These are phyloP conservation scores for Oophaga pumilio DNA, from an alignment of 2,113 vertebrate genomes.

Conservation along the genomic window DNA sequence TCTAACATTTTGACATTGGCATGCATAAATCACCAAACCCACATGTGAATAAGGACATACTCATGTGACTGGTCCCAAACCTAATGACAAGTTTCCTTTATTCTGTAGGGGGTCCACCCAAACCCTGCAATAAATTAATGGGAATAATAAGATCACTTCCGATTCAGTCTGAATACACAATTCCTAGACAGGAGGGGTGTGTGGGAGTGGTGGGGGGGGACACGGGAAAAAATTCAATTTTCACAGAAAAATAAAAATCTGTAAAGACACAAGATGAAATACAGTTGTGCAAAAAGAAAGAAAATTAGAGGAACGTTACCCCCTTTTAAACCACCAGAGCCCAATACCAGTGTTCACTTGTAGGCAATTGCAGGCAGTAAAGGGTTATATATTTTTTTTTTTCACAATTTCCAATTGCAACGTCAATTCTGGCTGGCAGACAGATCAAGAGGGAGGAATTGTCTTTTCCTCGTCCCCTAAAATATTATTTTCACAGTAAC, in stretches of 20 bases:
- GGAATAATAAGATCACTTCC: neutral
- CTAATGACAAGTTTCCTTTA: no score
- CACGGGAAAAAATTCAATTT: neutral
- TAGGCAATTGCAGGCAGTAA: neutral
- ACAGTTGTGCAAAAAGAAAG: slow-evolving; percentile 44
- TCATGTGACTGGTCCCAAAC: no score
- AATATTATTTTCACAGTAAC: slow-evolving; percentile 67
- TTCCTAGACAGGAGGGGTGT: neutral
- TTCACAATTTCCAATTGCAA: slow-evolving; percentile 64
- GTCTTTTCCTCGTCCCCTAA: slow-evolving; percentile 25
- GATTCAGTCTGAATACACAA: neutral
- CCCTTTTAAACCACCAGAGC: slow-evolving; percentile 12
- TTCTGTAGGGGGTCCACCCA: neutral
- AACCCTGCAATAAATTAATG: neutral
- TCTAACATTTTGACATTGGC: no score
- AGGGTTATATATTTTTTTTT: slow-evolving; percentile 52
- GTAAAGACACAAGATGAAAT: slow-evolving; percentile 3
- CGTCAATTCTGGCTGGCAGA: slow-evolving; percentile 52
- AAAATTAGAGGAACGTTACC: slow-evolving; percentile 20
- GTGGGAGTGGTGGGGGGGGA: neutral
- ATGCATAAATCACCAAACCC: no score
- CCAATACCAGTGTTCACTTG: neutral
- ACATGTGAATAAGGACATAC: no score
- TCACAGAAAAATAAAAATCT: neutral
- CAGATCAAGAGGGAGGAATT: slow-evolving; percentile 58